Evolutionary conservation across 30 jellyfish, hydroid and myxozoan species (phyloP).

Genomic region (Hydractinia symbiolongicarpus): DNA sequence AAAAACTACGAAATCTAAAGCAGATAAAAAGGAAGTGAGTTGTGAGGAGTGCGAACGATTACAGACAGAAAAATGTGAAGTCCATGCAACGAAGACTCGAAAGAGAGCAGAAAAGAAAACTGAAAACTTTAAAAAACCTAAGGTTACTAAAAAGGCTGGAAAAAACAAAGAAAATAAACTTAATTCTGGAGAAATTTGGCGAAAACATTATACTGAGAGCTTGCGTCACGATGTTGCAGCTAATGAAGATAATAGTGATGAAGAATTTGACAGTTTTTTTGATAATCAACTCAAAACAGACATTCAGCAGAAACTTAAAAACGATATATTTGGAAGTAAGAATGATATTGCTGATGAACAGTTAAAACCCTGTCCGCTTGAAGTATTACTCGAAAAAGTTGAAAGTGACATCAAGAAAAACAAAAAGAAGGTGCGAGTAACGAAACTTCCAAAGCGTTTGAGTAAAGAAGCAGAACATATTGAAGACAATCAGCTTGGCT

Average conservation of each 20-base stretch:
- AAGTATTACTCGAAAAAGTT: constrained; percentile 13
- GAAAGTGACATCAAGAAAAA: not conserved
- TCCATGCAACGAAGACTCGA: constrained; percentile 13
- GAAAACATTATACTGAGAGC: not conserved
- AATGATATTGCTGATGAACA: not conserved
- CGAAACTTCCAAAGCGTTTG: constrained; percentile 19
- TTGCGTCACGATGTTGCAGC: not conserved
- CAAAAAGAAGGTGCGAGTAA: not conserved
- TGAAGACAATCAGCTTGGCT: constrained; percentile 30
- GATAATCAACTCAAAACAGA: not conserved
- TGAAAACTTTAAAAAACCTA: not conserved
- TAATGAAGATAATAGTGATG: constrained; percentile 11
- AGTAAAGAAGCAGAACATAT: not conserved
- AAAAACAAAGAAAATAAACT: constrained; percentile 12
- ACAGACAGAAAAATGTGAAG: constrained; percentile 3
- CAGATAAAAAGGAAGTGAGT: not conserved
- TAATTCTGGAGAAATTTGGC: not conserved
- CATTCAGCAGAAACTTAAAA: not conserved
- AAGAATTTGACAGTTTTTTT: not conserved
- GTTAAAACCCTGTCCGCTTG: constrained; percentile 34
- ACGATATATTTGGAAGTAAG: not conserved
- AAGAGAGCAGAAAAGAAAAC: not conserved
- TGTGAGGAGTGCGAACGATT: not conserved
- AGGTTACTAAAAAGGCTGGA: not conserved
- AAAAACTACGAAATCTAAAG: constrained; percentile 3